A percentile compares a stretch with the other conserved stretches of the same genome.
phyloP scores from a whole-genome alignment of 2,113 vertebrate genomes.

The Eleginops maclovinus region DNA sequence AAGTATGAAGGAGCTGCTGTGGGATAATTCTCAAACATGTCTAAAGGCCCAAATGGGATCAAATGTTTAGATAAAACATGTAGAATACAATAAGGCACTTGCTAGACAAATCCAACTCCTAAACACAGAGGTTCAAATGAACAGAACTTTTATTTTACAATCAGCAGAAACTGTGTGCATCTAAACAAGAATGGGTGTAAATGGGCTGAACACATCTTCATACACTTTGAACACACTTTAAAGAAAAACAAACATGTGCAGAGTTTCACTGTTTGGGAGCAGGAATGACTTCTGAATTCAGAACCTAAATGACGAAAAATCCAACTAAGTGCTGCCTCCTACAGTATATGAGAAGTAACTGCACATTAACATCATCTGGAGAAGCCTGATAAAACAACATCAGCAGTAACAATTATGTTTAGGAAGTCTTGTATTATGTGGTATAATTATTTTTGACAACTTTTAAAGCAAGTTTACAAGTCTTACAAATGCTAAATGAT shows the following conservation, averaged over 20 bases:
- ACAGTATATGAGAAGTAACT: conserved; percentile 63
- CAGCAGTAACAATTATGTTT: conserved; percentile 40
- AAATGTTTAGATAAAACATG: conserved; percentile 34
- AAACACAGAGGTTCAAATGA: conserved; percentile 45
- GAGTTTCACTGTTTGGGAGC: conserved; percentile 13
- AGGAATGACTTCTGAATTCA: conserved; percentile 49
- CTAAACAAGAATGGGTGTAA: conserved; percentile 19
- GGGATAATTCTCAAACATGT: conserved; percentile 1
- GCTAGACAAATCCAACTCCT: conserved; percentile 59
- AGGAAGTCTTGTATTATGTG: conserved; percentile 40
- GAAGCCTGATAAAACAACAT: conserved; percentile 49
- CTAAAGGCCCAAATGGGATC: conserved; percentile 34
- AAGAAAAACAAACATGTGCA: conserved; percentile 28
- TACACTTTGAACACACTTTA: conserved; percentile 10
- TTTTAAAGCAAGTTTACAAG: conserved; percentile 67
- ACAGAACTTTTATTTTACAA: conserved; percentile 55
- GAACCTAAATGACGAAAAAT: conserved; percentile 43
- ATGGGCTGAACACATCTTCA: conserved; percentile 29
- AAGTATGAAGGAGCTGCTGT: neutral
- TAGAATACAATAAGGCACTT: conserved; percentile 77
- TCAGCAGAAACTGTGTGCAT: conserved; percentile 31
- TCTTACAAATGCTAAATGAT: conserved; percentile 68
- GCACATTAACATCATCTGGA: conserved; percentile 54
- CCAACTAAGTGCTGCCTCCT: conserved; percentile 74
- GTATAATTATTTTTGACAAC: conserved; percentile 53